Evolutionary conservation across 1,140 invertebrate species (phyloP), one percentile per base, ranked within the genome.

Genomic region (Sipha flava): DNA sequence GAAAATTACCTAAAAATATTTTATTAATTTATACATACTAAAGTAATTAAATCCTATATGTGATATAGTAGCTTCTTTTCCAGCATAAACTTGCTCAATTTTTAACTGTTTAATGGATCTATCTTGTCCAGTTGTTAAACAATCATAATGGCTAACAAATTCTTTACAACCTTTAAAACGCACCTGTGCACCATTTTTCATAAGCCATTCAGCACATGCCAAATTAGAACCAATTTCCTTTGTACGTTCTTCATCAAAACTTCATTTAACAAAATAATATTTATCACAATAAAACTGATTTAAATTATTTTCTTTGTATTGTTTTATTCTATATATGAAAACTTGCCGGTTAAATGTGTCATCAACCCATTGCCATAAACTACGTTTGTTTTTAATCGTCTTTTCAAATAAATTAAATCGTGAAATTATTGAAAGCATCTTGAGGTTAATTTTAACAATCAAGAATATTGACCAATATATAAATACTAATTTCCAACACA

Each of bases 121-220:
- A 18, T 81, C 29, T 43, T 79, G 49, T 68, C 54, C 40, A 10
- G 77, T 81, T 29, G 91, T 90, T 77, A 95, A 85, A 64, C 83
- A 80, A 85, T 95, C 93, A 82, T 94, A 95, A 86, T 95, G 90
- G 34, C 82, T 85, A 1, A 91, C 81, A 84, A 85, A 89, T 66
- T 88, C 84, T 45, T 86, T 82, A 16, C 84, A 83, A 70, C 87
- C 87, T 82, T 87, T 87, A 90, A 91, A 95, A 83, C 88, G 90
- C 1, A 95, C 88, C 80, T 87, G 86, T 23, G 92, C 94, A 14
- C 94, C 94, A 87, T 94, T 94, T 83, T 90, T 86, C 57, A 95
- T 84, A 14, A 96, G 87, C 95, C 95, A 97, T 87, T 97, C 95
- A 4, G 95, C 93, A 87, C 94, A 95, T n/a, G 92, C 92, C 83